Evolutionary conservation across 2,888 invertebrate species (phyloP).

Genomic region (Amiota mariae): DNA sequence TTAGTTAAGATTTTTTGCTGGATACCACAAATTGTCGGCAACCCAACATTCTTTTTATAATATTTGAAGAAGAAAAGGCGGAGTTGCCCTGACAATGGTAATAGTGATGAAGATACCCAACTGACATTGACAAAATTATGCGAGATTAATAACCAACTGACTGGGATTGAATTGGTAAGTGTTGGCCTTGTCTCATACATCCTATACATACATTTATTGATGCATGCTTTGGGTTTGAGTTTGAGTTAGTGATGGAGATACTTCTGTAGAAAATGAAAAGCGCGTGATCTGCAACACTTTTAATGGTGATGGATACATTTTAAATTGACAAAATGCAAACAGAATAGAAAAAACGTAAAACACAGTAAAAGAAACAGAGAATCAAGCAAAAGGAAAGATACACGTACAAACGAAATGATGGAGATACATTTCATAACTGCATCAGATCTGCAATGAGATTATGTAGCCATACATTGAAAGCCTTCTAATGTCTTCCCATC

Average conservation of each 20-base stretch:
- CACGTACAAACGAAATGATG: background rate
- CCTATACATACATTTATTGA: background rate
- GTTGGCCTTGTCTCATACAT: background rate
- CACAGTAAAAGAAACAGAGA: background rate
- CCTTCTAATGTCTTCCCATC: conserved; percentile 28
- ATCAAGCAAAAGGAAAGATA: background rate
- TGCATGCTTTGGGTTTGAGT: background rate
- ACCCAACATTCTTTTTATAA: too few species aligned
- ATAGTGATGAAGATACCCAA: background rate
- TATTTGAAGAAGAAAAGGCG: background rate
- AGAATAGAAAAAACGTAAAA: conserved; percentile 17
- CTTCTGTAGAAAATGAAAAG: background rate
- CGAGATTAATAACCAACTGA: conserved; percentile 10
- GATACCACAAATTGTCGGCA: too few species aligned
- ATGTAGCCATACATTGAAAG: conserved; percentile 23
- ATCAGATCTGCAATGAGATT: conserved; percentile 17
- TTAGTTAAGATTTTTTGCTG: conserved; percentile 14
- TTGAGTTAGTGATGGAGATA: background rate
- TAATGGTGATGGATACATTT: conserved; percentile 17
- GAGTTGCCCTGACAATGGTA: background rate
- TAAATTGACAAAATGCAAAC: conserved; percentile 27
- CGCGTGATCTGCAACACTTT: conserved; percentile 5
- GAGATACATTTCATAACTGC: conserved; percentile 14
- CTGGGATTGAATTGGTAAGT: background rate
- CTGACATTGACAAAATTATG: conserved; percentile 17